Conservation (phyloP, 2,888 invertebrate genomes). For the Dendrolimus houi region DNA sequence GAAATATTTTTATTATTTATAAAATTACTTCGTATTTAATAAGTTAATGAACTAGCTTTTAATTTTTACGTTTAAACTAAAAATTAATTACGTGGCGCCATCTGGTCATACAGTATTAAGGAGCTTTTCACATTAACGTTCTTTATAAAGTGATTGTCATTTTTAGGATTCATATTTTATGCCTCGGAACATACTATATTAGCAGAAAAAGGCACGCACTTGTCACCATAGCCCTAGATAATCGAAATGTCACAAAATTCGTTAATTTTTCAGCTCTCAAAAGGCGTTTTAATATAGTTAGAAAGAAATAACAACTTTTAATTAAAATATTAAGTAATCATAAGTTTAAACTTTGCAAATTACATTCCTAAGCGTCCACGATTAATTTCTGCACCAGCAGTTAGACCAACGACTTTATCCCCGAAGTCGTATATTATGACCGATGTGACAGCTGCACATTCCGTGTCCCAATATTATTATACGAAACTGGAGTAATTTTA, state of each 20-base stretch:
- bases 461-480: neutral
- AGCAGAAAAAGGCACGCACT: too few relatives aligned
- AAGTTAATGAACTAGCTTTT: conserved; percentile 9
- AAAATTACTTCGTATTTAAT: conserved; percentile 7
- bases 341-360: neutral
- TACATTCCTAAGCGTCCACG: neutral
- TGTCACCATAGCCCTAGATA: too few relatives aligned
- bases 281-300: too few relatives aligned
- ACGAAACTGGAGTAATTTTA: neutral
- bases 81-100: too few relatives aligned
- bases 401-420: neutral
- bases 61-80: neutral
- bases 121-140: too few relatives aligned
- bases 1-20: conserved; percentile 11
- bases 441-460: neutral
- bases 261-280: too few relatives aligned
- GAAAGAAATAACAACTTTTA: neutral
- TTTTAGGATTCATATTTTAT: too few relatives aligned
- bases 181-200: too few relatives aligned
- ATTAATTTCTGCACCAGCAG: neutral
- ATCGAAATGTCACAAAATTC: too few relatives aligned
- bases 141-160: too few relatives aligned
- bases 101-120: too few relatives aligned
- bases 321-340: neutral
- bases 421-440: neutral